Conservation (phyloP, 1,140 invertebrate species). For the Mamestra configurata region DNA sequence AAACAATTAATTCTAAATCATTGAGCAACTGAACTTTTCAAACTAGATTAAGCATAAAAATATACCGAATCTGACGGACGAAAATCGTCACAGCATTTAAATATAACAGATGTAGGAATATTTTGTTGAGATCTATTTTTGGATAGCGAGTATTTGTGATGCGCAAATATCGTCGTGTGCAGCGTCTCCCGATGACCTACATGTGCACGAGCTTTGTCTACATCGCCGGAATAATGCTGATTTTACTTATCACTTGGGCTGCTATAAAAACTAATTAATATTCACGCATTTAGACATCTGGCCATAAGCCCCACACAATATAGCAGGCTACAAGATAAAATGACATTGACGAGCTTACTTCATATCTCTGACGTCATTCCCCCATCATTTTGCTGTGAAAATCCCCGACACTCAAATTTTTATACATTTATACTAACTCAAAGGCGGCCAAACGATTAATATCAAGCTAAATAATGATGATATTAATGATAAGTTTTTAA, state of each 20-base stretch:
- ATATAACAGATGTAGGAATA: constrained; percentile 39
- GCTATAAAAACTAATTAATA: constrained; percentile 7
- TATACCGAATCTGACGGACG: background rate
- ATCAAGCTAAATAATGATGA: constrained; percentile 14
- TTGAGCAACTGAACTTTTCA: background rate
- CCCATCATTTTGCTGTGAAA: constrained; percentile 33
- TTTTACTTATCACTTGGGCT: background rate
- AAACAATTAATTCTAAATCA: background rate
- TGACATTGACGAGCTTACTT: constrained; percentile 45
- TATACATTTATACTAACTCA: constrained; percentile 15
- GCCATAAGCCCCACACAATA: background rate
- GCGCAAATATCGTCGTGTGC: constrained; percentile 53
- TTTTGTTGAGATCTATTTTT: constrained; percentile 50
- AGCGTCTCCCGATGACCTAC: constrained; percentile 51
- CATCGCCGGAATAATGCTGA: background rate
- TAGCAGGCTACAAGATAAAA: constrained; percentile 7
- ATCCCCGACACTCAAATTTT: constrained; percentile 27
- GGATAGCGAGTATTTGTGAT: constrained; percentile 48
- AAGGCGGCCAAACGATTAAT: background rate
- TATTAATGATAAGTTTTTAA: constrained; percentile 39
- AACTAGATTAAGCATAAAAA: background rate
- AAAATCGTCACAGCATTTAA: constrained; percentile 16
- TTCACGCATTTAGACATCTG: background rate
- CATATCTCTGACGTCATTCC: constrained; percentile 49
- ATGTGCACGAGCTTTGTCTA: constrained; percentile 43